These are phyloP conservation scores for Lithophane ornitopus DNA, from an alignment of 2,888 invertebrate genomes.

Conservation along the genomic window DNA sequence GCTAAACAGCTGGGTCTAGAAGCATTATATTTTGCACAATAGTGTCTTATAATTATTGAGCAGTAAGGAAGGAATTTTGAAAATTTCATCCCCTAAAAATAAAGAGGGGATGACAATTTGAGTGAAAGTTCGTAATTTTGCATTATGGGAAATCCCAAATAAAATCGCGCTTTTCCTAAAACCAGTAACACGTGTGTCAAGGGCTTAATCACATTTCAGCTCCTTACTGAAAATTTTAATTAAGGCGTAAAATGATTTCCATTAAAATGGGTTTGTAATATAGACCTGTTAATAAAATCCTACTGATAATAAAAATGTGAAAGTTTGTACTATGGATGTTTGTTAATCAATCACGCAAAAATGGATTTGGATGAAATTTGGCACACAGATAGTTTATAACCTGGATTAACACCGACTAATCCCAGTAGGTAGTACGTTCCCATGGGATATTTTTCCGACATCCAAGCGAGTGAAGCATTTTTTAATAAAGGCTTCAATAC, in stretches of 20 bases:
- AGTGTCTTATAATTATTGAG: too few relatives aligned
- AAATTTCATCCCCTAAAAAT: background rate
- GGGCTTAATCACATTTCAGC: background rate
- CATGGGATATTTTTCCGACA: too few relatives aligned
- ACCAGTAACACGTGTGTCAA: background rate
- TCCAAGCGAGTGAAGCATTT: background rate
- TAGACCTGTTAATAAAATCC: background rate
- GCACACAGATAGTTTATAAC: background rate
- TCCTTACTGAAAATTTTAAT: background rate
- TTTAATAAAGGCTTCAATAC: conserved; percentile 7
- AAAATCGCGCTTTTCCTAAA: background rate
- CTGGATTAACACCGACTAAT: background rate
- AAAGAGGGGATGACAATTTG: background rate
- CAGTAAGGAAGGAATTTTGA: too few relatives aligned
- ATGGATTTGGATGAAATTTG: background rate
- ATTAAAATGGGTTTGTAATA: background rate
- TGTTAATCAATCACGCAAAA: background rate
- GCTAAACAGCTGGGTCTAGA: too few relatives aligned
- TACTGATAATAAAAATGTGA: background rate
- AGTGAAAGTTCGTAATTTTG: too few relatives aligned
- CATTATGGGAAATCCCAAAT: background rate
- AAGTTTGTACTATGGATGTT: background rate
- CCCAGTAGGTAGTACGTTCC: too few relatives aligned
- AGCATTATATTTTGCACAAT: too few relatives aligned
- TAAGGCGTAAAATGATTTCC: background rate